Evolutionary conservation across 2,888 invertebrate species (phyloP).

Genomic region (Catocala nupta): DNA sequence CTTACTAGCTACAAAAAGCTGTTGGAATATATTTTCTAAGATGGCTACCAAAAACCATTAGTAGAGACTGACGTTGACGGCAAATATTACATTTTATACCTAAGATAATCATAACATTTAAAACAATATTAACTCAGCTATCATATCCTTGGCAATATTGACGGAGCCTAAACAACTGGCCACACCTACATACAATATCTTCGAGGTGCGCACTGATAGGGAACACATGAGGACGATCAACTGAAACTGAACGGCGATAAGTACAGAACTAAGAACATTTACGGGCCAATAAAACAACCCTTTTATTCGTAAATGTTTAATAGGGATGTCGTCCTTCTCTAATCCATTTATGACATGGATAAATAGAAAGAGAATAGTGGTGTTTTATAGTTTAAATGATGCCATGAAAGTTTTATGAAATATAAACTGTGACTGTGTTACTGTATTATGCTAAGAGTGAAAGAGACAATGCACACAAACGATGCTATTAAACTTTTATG

Average conservation of each 20-base stretch:
- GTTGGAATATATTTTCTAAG: no score
- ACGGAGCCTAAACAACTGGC: constrained; percentile 25
- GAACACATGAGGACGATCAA: constrained; percentile 14
- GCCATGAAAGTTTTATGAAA: no score
- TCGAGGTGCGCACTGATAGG: constrained; percentile 42
- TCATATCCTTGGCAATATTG: constrained; percentile 28
- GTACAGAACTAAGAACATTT: neutral
- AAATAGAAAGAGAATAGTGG: no score
- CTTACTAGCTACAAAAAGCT: no score
- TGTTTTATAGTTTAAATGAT: no score
- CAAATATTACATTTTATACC: no score
- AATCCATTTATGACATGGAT: neutral
- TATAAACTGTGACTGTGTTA: neutral
- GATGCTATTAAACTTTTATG: neutral
- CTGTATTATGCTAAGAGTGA: neutral
- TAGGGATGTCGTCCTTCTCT: neutral
- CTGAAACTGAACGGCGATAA: neutral
- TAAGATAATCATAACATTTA: no score
- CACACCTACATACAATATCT: constrained; percentile 34
- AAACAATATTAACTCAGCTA: constrained; percentile 26
- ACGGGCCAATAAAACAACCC: constrained; percentile 1
- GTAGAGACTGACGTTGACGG: no score
- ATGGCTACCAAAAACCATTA: no score
- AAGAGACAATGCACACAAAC: neutral
- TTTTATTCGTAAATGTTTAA: constrained; percentile 3